Percentiles rank a stretch among this genome's conserved stretches.
These are phyloP conservation scores for Pandemis heparana DNA, from an alignment of 2,888 invertebrate genomes.

Conservation along the genomic window DNA sequence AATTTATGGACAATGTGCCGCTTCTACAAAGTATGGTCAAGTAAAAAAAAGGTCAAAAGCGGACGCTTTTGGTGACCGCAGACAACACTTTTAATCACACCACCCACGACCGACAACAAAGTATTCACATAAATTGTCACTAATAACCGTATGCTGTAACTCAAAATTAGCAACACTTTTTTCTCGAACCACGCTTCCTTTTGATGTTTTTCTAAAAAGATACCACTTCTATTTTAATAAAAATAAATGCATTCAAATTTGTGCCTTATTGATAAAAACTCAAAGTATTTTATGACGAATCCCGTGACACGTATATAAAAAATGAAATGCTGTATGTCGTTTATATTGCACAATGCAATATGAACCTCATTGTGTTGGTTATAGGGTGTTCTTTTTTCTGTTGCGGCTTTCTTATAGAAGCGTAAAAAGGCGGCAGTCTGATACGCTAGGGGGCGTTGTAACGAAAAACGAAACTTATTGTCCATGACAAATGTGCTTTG, in stretches of 20 bases:
- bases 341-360: not conserved
- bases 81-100: slow-evolving; percentile 34
- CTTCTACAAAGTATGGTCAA: not conserved
- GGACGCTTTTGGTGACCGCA: slow-evolving; percentile 29
- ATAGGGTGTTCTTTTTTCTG: not conserved
- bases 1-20: too few species aligned
- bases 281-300: not conserved
- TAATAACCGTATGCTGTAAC: slow-evolving; percentile 38
- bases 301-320: not conserved
- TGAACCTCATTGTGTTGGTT: not conserved
- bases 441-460: slow-evolving; percentile 44
- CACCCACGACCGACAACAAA: slow-evolving; percentile 35
- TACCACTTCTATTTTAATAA: slow-evolving; percentile 22
- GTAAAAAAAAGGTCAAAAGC: not conserved
- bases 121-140: slow-evolving; percentile 29
- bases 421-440: slow-evolving; percentile 39
- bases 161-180: slow-evolving; percentile 43
- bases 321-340: not conserved
- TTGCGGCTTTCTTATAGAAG: not conserved
- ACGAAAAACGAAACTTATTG: slow-evolving; percentile 54
- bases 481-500: slow-evolving; percentile 56
- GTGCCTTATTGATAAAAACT: not conserved
- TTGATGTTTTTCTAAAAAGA: slow-evolving; percentile 40
- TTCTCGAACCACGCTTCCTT: slow-evolving; percentile 34
- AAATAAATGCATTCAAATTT: not conserved